phyloP scores from a whole-genome alignment of 2,113 vertebrate genomes.

The Glaucomys volans region DNA sequence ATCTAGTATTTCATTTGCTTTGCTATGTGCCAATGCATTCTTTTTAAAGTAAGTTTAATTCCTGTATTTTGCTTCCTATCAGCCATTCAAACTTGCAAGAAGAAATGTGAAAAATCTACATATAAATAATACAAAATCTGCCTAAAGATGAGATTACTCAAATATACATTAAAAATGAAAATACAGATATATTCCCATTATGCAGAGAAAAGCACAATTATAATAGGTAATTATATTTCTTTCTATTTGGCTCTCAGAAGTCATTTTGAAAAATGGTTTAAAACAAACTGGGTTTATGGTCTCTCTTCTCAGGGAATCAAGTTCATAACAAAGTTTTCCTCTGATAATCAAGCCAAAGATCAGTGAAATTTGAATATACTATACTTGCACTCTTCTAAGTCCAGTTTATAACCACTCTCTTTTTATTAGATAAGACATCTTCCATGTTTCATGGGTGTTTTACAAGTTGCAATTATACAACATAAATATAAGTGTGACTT shows the following conservation, averaged over 20 bases:
- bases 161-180: constrained; percentile 9
- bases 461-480: not conserved
- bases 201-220: not conserved
- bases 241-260: not conserved
- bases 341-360: not conserved
- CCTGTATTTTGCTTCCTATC: constrained; percentile 24
- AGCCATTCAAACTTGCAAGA: not conserved
- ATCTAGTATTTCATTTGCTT: constrained; percentile 29
- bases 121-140: not conserved
- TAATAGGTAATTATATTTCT: not conserved
- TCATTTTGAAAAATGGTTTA: not conserved
- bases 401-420: not conserved
- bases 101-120: constrained; percentile 33
- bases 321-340: not conserved
- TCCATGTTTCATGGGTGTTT: not conserved
- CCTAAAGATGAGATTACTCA: constrained; percentile 23
- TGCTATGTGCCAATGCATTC: not conserved
- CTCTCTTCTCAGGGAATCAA: not conserved
- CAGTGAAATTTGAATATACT: not conserved
- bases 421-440: not conserved
- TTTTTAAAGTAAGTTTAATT: constrained; percentile 37
- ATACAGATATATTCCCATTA: not conserved
- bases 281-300: not conserved
- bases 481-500: not conserved
- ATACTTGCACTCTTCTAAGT: not conserved